Evolutionary conservation across 2,113 vertebrate genomes (phyloP).

Genomic region (Hypocryptadius cinnamomeus): DNA sequence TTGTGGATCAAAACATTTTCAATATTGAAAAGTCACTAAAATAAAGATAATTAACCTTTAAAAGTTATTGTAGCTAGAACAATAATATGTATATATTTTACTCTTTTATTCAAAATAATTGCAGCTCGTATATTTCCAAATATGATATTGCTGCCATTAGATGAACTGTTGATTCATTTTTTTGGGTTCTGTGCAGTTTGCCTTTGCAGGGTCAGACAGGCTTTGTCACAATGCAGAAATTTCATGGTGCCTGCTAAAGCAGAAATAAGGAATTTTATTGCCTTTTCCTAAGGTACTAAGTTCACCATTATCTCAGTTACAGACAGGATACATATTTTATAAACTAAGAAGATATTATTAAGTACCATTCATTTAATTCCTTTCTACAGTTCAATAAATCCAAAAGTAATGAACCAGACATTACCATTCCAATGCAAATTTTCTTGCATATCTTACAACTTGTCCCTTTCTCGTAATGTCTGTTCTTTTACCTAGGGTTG

Average conservation of each 20-base stretch:
- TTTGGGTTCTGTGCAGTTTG: background rate
- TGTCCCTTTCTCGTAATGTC: background rate
- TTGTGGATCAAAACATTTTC: background rate
- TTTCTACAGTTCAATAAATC: background rate
- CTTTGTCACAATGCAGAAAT: background rate
- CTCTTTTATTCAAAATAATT: background rate
- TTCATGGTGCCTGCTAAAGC: background rate
- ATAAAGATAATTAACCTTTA: background rate
- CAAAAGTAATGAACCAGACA: background rate
- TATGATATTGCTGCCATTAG: background rate
- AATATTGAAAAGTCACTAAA: background rate
- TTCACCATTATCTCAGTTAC: background rate
- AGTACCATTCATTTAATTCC: background rate
- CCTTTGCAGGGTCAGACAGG: background rate
- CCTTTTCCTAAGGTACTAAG: background rate
- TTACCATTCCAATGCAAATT: background rate
- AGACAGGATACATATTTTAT: background rate
- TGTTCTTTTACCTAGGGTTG: background rate
- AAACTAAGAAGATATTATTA: background rate
- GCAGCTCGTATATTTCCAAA: background rate
- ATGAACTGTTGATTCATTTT: background rate
- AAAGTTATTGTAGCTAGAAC: background rate
- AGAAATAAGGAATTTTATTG: background rate
- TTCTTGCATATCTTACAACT: background rate
- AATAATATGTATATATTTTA: background rate